A percentile compares a stretch with the other conserved stretches of the same genome.
These are phyloP conservation scores for Nothura maculosa DNA, from an alignment of 2,797 vertebrate species.

Conservation along the genomic window DNA sequence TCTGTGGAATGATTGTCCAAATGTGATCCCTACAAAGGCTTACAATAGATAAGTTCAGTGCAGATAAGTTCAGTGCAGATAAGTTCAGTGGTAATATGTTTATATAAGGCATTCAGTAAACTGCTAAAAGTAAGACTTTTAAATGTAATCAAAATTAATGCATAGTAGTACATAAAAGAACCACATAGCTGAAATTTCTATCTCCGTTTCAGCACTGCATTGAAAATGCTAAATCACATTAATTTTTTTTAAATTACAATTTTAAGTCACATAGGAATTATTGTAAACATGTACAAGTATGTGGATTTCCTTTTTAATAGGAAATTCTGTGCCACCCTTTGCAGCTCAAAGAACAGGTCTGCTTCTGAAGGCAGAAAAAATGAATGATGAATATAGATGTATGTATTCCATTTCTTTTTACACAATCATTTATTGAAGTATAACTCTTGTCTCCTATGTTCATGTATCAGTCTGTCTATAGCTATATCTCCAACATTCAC, in stretches of 20 bases:
- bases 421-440: background rate
- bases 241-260: background rate
- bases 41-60: background rate
- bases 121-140: background rate
- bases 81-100: background rate
- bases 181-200: background rate
- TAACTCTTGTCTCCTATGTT: background rate
- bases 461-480: too few species aligned
- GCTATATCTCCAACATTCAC: background rate
- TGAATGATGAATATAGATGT: background rate
- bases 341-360: background rate
- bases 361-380: background rate
- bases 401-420: background rate
- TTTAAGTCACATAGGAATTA: background rate
- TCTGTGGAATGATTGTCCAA: background rate
- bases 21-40: background rate
- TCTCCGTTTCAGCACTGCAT: background rate
- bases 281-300: rapidly evolving
- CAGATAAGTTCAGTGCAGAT: background rate
- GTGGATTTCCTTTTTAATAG: background rate
- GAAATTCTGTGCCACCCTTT: background rate
- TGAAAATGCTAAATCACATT: background rate
- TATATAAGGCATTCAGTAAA: background rate
- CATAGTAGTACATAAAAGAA: background rate
- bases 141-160: background rate